phyloP scores from a whole-genome alignment of 2,888 invertebrate species.

The Sceliomorpha sp. region DNA sequence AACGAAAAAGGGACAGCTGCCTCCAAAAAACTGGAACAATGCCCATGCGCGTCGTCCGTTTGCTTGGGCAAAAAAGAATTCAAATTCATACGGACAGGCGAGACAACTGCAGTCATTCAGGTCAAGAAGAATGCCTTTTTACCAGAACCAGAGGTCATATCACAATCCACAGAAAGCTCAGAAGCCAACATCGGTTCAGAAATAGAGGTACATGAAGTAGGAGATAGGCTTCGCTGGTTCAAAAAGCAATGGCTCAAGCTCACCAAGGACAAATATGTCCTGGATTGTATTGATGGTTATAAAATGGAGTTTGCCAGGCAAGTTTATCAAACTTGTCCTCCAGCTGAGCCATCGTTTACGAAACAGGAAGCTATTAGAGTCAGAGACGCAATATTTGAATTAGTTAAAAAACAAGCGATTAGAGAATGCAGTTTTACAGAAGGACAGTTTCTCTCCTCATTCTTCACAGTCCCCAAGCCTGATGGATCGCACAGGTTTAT shows the following conservation, averaged over 20 bases:
- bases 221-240: not conserved
- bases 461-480: slow-evolving; percentile 50
- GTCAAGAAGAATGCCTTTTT: not conserved
- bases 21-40: too few relatives aligned
- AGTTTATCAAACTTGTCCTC: too few relatives aligned
- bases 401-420: slow-evolving; percentile 8
- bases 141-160: too few relatives aligned
- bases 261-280: not conserved
- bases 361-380: not conserved
- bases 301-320: too few relatives aligned
- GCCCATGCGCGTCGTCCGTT: slow-evolving; percentile 13
- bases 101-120: slow-evolving; percentile 8
- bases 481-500: too few relatives aligned
- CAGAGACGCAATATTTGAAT: slow-evolving; percentile 5
- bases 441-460: slow-evolving; percentile 25
- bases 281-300: too few relatives aligned
- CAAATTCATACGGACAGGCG: slow-evolving; percentile 1
- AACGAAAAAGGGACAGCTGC: too few relatives aligned
- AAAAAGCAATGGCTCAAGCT: not conserved
- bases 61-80: slow-evolving; percentile 9
- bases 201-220: too few relatives aligned
- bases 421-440: not conserved
- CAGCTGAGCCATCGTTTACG: slow-evolving; percentile 16
- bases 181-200: not conserved
- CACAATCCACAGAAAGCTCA: not conserved